phyloP scores from a whole-genome alignment of 2,888 invertebrate species.

The Acleris sparsana region DNA sequence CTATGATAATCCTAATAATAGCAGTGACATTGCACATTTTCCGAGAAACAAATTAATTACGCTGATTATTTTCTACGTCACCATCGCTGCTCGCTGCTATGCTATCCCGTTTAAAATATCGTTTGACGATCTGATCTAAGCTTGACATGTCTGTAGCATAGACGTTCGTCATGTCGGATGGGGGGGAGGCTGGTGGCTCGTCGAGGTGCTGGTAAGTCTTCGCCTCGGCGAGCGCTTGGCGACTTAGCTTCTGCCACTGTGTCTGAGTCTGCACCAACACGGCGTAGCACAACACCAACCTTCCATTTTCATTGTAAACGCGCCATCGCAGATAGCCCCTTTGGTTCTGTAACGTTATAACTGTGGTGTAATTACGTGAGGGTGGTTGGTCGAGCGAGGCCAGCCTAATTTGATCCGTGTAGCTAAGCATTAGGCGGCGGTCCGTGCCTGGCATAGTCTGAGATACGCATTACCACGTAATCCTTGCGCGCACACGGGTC shows the following conservation, averaged over 20 bases:
- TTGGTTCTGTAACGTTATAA: constrained; percentile 59
- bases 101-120: no score
- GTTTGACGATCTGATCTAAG: neutral
- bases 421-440: no score
- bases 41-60: no score
- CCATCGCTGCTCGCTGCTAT: no score
- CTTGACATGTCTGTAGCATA: neutral
- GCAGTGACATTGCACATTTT: no score
- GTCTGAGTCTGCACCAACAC: constrained; percentile 72
- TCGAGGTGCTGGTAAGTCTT: neutral
- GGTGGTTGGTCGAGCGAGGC: no score
- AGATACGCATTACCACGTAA: no score
- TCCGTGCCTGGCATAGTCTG: no score
- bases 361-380: neutral
- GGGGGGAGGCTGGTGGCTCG: neutral
- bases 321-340: constrained; percentile 68
- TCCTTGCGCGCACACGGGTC: no score
- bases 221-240: constrained; percentile 52
- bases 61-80: no score
- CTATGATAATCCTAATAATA: no score
- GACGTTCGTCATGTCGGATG: neutral
- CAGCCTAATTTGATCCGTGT: no score
- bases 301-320: constrained; percentile 62
- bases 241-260: constrained; percentile 54
- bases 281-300: constrained; percentile 65